These are phyloP conservation scores for Onychomys torridus DNA, from an alignment of 2,797 vertebrate genomes.

Conservation along the genomic window DNA sequence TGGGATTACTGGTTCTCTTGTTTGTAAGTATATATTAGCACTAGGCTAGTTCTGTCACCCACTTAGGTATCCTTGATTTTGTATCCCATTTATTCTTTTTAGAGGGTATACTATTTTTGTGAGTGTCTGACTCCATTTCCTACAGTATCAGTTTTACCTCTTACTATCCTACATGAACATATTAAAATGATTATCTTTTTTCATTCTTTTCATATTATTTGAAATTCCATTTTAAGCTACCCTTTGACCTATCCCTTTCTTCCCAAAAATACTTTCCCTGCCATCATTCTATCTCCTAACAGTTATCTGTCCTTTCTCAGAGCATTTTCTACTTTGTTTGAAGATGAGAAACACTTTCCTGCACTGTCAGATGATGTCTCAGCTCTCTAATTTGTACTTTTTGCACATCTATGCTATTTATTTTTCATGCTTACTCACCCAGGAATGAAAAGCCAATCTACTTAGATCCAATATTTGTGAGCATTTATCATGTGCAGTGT, in stretches of 20 bases:
- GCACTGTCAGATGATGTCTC: slow-evolving; percentile 25
- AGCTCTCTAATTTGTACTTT: slow-evolving; percentile 15
- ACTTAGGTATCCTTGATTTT: background rate
- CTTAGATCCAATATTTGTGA: slow-evolving; percentile 63
- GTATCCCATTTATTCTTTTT: background rate
- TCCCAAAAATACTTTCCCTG: background rate
- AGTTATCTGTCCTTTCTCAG: background rate
- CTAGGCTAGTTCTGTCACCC: background rate
- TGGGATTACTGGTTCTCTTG: background rate
- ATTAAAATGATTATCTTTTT: background rate
- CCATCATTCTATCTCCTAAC: background rate
- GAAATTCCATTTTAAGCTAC: background rate
- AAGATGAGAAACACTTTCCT: slow-evolving; percentile 23
- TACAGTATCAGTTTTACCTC: background rate
- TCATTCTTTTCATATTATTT: background rate
- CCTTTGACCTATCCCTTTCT: background rate
- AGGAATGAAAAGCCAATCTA: slow-evolving; percentile 51
- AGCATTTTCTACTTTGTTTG: background rate
- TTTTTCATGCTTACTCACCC: slow-evolving; percentile 70
- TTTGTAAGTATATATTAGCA: background rate
- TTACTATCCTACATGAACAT: background rate
- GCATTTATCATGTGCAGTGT: slow-evolving; percentile 15
- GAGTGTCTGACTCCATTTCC: background rate
- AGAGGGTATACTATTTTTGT: background rate
- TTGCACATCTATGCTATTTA: slow-evolving; percentile 49